A percentile compares a stretch with the other conserved stretches of the same genome.
Conservation (phyloP, 2,888 invertebrate genomes). For the Campoplex nolae region DNA sequence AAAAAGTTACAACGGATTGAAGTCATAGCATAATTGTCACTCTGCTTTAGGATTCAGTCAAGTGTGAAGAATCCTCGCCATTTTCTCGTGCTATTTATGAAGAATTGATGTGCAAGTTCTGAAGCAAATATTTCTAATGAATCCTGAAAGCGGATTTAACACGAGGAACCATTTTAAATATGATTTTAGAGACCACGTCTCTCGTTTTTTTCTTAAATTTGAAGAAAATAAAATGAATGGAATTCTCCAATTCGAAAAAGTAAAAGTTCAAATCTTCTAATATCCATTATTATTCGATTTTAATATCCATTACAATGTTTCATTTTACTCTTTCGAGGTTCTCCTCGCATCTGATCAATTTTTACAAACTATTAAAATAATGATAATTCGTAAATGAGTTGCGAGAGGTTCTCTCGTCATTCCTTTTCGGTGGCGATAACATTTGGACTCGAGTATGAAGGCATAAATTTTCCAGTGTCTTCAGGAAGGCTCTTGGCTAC, state of each 20-base stretch:
- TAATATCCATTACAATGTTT: not conserved
- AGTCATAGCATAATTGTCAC: too few species aligned
- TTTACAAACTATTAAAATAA: not conserved
- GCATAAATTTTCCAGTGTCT: conserved; percentile 87
- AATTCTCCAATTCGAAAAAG: too few species aligned
- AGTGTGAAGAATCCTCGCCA: too few species aligned
- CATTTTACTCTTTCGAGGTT: not conserved
- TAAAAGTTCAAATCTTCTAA: not conserved
- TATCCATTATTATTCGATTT: not conserved
- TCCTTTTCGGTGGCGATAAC: conserved; percentile 45
- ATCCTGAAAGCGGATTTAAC: not conserved
- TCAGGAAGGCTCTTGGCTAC: conserved; percentile 92
- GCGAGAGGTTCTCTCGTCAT: not conserved
- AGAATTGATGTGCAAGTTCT: too few species aligned
- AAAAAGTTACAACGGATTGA: too few species aligned
- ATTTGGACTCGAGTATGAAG: conserved; percentile 31
- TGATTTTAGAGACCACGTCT: not conserved
- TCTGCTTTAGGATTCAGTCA: too few species aligned
- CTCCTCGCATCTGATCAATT: not conserved
- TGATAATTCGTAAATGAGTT: conserved; percentile 12
- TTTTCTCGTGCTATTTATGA: too few species aligned
- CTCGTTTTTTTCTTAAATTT: not conserved
- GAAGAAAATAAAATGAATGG: not conserved
- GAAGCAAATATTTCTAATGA: not conserved
- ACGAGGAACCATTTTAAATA: not conserved